Evolutionary conservation across 2,888 invertebrate genomes (phyloP), one percentile per base, ranked within the genome.

Genomic region (Tetragnatha montana): DNA sequence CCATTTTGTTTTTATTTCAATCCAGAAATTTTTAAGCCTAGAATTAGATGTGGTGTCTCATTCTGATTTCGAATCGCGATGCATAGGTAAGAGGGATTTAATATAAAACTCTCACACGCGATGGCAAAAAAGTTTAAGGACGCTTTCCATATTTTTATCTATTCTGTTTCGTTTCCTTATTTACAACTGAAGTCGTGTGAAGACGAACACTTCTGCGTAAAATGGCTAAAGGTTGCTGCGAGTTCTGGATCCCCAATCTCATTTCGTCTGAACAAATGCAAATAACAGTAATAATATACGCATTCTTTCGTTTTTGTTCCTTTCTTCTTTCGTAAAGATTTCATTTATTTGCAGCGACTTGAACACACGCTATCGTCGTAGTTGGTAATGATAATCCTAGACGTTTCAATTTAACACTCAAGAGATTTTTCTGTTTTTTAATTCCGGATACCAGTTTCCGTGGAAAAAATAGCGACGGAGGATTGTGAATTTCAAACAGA

Each of bases 221-320:
- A 17, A 60, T 17, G 4, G 60, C 60, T 60, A 60, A 60, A 60
- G 14, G 60, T 6, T 60, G 60, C 4, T 17, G 60, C 60, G 4
- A 79, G 71, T 14, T 79, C n/a, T 10, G 19, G 21, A 70, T 51
- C 76, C 76, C 78, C 85, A 85, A 85, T 85, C 85, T 85, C 85
- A 71, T 85, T 85, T 78, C 79, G 14, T 75, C 22, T 17, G 7
- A 85, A 85, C 85, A 85, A 85, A 85, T 85, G 85, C 85, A 79
- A 85, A 85, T 79, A 85, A 79, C 51, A 49, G 22, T 78, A 79
- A 79, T 85, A 79, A 85, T 79, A 81, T 50, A 85, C 35, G 50
- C n/a, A 19, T 84, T 81, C 68, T 49, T 71, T 81, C 50, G 22
- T 76, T 21, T 76, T 79, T 78, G 35, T 71, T 71, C 17, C 8